These are phyloP conservation scores for Tromatobia lineatoria DNA, from an alignment of 2,888 invertebrate species.

Conservation along the genomic window DNA sequence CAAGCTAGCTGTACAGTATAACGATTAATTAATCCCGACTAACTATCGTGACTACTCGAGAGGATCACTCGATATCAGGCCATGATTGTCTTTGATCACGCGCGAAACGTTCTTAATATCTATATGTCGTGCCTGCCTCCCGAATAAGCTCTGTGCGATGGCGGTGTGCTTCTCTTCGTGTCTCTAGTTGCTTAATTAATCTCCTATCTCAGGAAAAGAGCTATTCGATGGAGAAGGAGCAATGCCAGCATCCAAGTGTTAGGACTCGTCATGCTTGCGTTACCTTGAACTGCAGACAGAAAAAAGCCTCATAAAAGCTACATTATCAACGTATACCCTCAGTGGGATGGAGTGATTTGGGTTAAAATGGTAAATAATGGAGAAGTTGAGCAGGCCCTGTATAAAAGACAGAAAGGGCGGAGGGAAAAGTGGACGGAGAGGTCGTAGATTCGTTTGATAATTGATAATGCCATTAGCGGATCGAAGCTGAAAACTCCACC, in stretches of 20 bases:
- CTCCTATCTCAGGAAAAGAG: conserved; percentile 73
- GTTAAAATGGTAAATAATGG: conserved; percentile 10
- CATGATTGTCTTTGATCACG: conserved; percentile 81
- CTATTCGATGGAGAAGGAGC: conserved; percentile 74
- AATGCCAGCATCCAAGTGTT: conserved; percentile 73
- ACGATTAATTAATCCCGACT: conserved; percentile 63
- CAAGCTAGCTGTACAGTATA: conserved; percentile 41
- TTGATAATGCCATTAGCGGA: conserved; percentile 72
- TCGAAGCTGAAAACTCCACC: conserved; percentile 70
- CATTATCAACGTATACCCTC: background rate
- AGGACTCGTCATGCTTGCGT: conserved; percentile 75
- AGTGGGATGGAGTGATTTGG: background rate
- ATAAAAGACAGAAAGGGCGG: conserved; percentile 9
- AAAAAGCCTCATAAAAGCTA: background rate
- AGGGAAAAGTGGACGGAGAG: conserved; percentile 18
- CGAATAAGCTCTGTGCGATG: conserved; percentile 19
- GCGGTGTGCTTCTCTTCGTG: background rate
- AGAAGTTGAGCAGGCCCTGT: conserved; percentile 10
- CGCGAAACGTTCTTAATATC: conserved; percentile 66
- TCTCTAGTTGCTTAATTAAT: background rate
- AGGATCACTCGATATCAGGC: conserved; percentile 57
- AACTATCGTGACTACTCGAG: conserved; percentile 34
- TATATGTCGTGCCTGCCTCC: conserved; percentile 31
- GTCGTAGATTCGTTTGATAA: conserved; percentile 66
- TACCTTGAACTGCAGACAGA: conserved; percentile 81